phyloP scores from a whole-genome alignment of 2,797 vertebrate species.

The Sebastes alutus region DNA sequence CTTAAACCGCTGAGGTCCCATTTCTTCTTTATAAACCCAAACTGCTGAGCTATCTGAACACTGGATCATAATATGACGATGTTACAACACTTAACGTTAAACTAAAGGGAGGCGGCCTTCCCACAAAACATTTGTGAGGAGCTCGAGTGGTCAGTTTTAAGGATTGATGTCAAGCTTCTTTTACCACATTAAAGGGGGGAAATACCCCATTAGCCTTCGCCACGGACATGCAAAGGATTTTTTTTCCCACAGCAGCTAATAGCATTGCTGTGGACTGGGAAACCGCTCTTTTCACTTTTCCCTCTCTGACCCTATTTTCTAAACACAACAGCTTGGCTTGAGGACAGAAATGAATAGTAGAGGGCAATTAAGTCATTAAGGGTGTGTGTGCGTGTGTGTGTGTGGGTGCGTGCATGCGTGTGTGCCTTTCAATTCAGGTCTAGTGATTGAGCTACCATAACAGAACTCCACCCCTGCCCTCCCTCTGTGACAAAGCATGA shows the following conservation, averaged over 20 bases:
- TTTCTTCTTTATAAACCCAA: constrained; percentile 8
- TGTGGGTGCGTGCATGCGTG: constrained; percentile 7
- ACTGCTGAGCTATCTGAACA: constrained; percentile 37
- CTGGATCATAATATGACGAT: constrained; percentile 18
- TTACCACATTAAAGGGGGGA: constrained; percentile 58
- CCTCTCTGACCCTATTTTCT: constrained; percentile 56
- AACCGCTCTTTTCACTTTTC: constrained; percentile 47
- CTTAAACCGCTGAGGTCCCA: not conserved
- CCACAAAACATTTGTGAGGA: constrained; percentile 35
- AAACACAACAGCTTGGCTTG: constrained; percentile 50
- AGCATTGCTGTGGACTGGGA: constrained; percentile 21
- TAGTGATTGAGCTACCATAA: constrained; percentile 51
- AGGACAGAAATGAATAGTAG: constrained; percentile 55
- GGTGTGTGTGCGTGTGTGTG: not conserved
- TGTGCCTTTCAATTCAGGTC: constrained; percentile 42
- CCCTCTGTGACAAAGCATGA: constrained; percentile 54
- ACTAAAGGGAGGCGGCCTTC: constrained; percentile 2
- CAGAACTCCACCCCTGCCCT: constrained; percentile 57
- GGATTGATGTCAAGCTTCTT: constrained; percentile 9
- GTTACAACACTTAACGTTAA: constrained; percentile 1
- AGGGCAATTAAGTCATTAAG: constrained; percentile 65
- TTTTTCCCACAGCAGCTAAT: constrained; percentile 46
- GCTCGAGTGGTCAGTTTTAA: constrained; percentile 11
- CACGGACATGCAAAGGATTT: constrained; percentile 37
- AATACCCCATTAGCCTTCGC: constrained; percentile 65